These are phyloP conservation scores for Lucilia cuprina DNA, from an alignment of 1,140 invertebrate genomes.

Conservation along the genomic window DNA sequence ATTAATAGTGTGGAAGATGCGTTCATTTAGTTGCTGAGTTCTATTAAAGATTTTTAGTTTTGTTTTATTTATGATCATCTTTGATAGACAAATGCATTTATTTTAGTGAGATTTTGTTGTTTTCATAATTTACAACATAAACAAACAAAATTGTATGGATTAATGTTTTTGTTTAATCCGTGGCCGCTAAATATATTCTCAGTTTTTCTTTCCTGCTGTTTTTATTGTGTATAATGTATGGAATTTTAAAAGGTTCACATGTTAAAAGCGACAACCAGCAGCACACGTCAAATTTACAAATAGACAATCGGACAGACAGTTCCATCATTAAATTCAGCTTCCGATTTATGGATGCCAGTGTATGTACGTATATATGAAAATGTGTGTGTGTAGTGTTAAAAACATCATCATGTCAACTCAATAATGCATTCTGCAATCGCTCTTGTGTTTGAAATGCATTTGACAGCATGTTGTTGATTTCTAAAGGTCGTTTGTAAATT, in stretches of 20 bases:
- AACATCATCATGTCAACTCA: neutral
- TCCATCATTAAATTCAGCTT: neutral
- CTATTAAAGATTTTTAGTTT: slow-evolving; percentile 1
- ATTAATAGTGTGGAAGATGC: neutral
- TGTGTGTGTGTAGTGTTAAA: neutral
- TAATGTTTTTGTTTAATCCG: neutral
- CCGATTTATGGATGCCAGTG: neutral
- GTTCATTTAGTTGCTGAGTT: neutral
- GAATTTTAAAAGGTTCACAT: slow-evolving; percentile 15
- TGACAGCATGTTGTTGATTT: neutral
- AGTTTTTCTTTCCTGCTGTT: neutral
- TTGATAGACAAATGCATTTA: slow-evolving; percentile 15
- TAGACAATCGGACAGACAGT: neutral
- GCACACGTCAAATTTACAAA: slow-evolving; percentile 1
- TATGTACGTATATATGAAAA: neutral
- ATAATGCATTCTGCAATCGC: neutral
- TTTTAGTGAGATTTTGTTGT: neutral
- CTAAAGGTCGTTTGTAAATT: neutral
- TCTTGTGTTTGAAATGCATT: neutral
- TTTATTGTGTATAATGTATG: neutral
- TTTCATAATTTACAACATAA: neutral
- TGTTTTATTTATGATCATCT: neutral
- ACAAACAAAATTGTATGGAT: neutral
- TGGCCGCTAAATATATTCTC: neutral
- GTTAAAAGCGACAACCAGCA: slow-evolving; percentile 2